phyloP scores from a whole-genome alignment of 2,888 invertebrate genomes.

The Pseudococcus longispinus region DNA sequence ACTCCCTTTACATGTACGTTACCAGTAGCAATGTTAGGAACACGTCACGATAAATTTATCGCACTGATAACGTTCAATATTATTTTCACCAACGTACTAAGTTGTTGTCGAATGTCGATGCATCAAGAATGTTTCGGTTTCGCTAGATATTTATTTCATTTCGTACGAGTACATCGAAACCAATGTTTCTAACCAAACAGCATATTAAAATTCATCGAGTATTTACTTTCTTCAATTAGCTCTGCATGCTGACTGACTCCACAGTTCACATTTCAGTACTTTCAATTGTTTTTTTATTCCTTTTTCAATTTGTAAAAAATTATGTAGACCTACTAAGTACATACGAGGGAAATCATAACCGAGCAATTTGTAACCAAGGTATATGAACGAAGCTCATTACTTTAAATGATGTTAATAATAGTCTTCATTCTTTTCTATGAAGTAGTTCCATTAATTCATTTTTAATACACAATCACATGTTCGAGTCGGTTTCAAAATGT shows the following conservation, averaged over 20 bases:
- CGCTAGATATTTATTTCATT: neutral
- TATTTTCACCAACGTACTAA: neutral
- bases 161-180: neutral
- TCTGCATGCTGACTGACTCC: neutral
- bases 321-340: neutral
- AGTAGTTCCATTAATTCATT: neutral
- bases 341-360: neutral
- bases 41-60: conserved; percentile 11
- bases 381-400: neutral
- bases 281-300: neutral
- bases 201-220: neutral
- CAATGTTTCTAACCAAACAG: neutral
- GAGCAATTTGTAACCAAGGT: neutral
- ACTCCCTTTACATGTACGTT: neutral
- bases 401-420: neutral
- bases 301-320: neutral
- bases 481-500: neutral
- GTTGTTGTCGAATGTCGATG: neutral
- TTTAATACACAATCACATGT: neutral
- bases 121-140: neutral
- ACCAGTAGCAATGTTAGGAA: neutral
- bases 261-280: neutral
- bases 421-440: neutral
- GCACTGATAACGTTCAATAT: conserved; percentile 16
- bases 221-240: neutral